Evolutionary conservation across 2,888 invertebrate species (phyloP).

Genomic region (Cyrtodaria siliqua): DNA sequence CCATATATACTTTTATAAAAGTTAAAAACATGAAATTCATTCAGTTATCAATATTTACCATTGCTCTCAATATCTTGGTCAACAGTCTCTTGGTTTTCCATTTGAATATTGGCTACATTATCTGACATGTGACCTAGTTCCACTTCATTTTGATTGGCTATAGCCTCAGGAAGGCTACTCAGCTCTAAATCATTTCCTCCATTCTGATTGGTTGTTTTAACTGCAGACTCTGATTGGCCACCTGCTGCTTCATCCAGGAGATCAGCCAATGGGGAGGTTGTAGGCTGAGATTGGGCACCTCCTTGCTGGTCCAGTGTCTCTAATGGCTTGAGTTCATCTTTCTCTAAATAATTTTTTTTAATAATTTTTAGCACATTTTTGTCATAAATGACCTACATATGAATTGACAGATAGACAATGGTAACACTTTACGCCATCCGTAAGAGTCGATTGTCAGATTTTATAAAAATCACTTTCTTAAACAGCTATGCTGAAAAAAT

Average conservation of each 20-base stretch:
- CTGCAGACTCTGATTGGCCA: slow-evolving; percentile 42
- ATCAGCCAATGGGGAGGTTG: slow-evolving; percentile 45
- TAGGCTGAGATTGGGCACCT: slow-evolving; percentile 16
- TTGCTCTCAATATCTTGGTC: slow-evolving; percentile 14
- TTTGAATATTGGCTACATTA: slow-evolving; percentile 12
- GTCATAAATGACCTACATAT: no score
- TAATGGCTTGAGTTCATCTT: slow-evolving; percentile 45
- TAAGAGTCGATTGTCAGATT: no score
- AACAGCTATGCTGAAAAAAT: no score
- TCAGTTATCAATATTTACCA: slow-evolving; percentile 15
- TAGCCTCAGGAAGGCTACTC: slow-evolving; percentile 37
- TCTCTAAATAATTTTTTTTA: no score
- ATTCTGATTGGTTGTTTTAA: slow-evolving; percentile 42
- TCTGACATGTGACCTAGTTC: slow-evolving; percentile 49
- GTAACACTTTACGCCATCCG: no score
- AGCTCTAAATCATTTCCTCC: slow-evolving; percentile 53
- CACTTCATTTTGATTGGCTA: slow-evolving; percentile 28
- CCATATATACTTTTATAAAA: no score
- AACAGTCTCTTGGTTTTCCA: slow-evolving; percentile 13
- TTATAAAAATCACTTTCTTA: no score
- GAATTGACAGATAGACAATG: no score
- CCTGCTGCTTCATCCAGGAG: slow-evolving; percentile 55
- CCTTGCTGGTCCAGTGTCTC: slow-evolving; percentile 25
- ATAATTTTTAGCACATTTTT: no score
- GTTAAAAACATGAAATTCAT: no score